phyloP scores from a whole-genome alignment of 2,797 vertebrate species.

The Otolemur crassicaudatus region DNA sequence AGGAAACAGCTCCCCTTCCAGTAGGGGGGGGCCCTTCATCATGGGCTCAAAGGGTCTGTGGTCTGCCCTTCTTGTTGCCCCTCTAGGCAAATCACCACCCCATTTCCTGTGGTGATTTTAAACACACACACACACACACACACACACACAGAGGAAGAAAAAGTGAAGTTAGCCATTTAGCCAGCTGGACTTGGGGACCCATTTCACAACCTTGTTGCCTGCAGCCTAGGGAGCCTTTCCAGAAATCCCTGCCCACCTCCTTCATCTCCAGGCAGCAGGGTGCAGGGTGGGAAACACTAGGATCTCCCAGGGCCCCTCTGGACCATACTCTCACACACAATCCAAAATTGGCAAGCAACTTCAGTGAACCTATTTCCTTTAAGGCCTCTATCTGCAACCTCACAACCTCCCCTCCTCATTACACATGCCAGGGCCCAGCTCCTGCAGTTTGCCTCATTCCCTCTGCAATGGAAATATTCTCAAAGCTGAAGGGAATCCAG shows the following conservation, averaged over 20 bases:
- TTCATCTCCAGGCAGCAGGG: background rate
- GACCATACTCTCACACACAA: background rate
- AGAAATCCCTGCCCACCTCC: background rate
- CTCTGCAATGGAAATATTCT: background rate
- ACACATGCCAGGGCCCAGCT: background rate
- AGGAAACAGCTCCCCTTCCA: background rate
- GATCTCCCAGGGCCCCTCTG: background rate
- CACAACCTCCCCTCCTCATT: background rate
- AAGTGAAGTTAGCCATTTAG: slow-evolving; percentile 67
- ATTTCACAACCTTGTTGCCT: slow-evolving; percentile 70
- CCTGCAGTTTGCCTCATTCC: background rate
- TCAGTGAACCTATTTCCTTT: background rate
- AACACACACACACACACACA: slow-evolving; percentile 34
- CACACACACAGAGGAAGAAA: slow-evolving; percentile 29
- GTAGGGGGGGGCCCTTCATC: background rate
- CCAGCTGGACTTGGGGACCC: slow-evolving; percentile 76
- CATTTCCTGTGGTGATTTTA: slow-evolving; percentile 78
- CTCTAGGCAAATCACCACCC: slow-evolving; percentile 51
- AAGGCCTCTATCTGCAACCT: background rate
- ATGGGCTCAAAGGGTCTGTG: background rate
- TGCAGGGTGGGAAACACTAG: too few species aligned
- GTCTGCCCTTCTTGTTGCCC: background rate
- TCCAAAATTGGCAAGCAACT: background rate
- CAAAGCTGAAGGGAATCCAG: background rate
- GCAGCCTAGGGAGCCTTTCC: background rate